Evolutionary conservation across 2,888 invertebrate genomes (phyloP), one percentile per base, ranked within the genome.

Genomic region (Altica lythri): DNA sequence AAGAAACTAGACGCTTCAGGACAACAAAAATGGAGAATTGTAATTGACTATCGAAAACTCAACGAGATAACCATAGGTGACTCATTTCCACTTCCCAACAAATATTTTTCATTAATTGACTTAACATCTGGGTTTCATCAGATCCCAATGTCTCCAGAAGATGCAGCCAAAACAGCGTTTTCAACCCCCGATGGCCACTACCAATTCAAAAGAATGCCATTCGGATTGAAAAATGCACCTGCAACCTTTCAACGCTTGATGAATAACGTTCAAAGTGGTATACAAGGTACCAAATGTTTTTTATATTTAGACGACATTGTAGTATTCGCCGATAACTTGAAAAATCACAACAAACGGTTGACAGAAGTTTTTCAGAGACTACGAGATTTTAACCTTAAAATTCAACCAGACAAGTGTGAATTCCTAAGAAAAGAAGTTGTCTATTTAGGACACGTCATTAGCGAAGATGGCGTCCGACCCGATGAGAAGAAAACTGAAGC

Each of bases 111-210:
- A 1, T 71, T 69, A 0, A 22, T 76, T 19, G 75, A 75, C 57
- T 45, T 76, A n/a, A 68, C 73, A 2, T 65, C 65, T 2, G 75
- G 74, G 0, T 76, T 70, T 57, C 74, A 76, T 51, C 74, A 76
- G 61, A 71, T 75, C 9, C 14, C 54, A 44, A 63, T 74, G 58
- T 22, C 64, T 34, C 49, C 57, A 2, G 40, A 62, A 30, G 71
- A 73, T 53, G 50, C 59, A 8, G 47, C 55, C 16, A 75, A 74
- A 68, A 75, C 74, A 6, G 74, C 74, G 1, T 75, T 75, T 53
- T 63, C 65, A 2, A 65, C 67, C 6, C 66, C 63, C 19, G 10
- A 9, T 2, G 43, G 43, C 3, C 43, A 50, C 17, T 50, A 32
- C 22, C 32, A 50, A 22, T 50, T 34, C 8, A 42, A 42, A 54